Percentiles rank a stretch among this genome's conserved stretches.
These are phyloP conservation scores for Endomychus coccineus DNA, from an alignment of 2,888 invertebrate species.

Conservation along the genomic window DNA sequence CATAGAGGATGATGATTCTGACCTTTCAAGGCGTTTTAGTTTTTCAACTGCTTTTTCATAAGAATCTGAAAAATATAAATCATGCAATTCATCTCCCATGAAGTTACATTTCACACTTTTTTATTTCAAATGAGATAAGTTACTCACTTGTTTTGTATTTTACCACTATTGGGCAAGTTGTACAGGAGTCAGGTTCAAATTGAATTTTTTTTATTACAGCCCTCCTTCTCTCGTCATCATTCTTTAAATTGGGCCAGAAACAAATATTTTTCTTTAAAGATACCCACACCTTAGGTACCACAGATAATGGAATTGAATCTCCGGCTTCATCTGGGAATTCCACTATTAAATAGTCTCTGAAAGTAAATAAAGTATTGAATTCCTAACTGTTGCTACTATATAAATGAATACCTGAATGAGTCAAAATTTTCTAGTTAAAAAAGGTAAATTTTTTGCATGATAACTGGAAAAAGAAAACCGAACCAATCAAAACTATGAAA, in stretches of 20 bases:
- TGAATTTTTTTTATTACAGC: neutral
- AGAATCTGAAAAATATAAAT: constrained; percentile 2
- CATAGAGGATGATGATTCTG: too few relatives aligned
- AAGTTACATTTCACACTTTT: too few relatives aligned
- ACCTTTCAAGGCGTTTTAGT: too few relatives aligned
- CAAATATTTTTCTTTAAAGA: neutral
- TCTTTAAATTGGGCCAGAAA: neutral
- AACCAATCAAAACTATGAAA: too few relatives aligned
- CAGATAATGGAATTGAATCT: neutral
- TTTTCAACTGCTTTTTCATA: too few relatives aligned
- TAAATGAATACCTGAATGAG: neutral
- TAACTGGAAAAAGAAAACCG: too few relatives aligned
- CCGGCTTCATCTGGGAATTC: neutral
- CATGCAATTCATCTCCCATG: too few relatives aligned
- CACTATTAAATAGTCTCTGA: constrained; percentile 1
- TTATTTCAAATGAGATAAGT: neutral
- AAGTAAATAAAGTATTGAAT: neutral
- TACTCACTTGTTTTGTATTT: neutral
- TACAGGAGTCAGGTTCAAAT: neutral
- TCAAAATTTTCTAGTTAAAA: too few relatives aligned
- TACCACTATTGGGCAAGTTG: neutral
- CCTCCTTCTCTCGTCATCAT: neutral
- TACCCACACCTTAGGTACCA: neutral
- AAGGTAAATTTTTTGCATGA: too few relatives aligned
- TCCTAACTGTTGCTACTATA: neutral